These are phyloP conservation scores for Phylloscopus trochiloides DNA, from an alignment of 2,113 vertebrate genomes.

Conservation along the genomic window DNA sequence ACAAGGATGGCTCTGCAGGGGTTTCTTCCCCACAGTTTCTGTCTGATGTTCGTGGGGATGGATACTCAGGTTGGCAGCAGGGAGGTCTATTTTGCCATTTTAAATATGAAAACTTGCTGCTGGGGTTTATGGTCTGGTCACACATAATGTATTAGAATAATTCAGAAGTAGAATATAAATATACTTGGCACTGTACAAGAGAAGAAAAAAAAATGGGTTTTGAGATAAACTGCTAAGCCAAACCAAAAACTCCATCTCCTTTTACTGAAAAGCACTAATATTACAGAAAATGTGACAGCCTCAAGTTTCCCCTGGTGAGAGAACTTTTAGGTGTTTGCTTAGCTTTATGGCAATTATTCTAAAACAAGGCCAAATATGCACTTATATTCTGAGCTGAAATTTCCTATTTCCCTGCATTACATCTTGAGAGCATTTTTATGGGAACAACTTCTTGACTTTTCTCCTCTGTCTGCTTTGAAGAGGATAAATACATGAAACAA, in stretches of 20 bases:
- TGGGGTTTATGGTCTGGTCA: neutral
- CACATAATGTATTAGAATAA: neutral
- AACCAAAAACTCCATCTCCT: neutral
- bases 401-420: neutral
- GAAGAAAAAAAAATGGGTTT: neutral
- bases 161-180: neutral
- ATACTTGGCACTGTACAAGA: neutral
- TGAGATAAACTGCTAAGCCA: neutral
- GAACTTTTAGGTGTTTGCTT: neutral
- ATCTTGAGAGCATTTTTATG: neutral
- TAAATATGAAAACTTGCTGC: neutral
- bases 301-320: neutral
- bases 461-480: neutral
- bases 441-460: neutral
- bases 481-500: neutral
- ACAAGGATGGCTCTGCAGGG: neutral
- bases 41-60: rapidly evolving
- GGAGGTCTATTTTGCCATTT: neutral
- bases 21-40: neutral
- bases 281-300: neutral
- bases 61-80: neutral
- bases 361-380: neutral
- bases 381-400: neutral
- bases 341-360: neutral
- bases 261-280: neutral